Evolutionary conservation across 2,797 vertebrate genomes (phyloP), one percentile per base, ranked within the genome.

Genomic region (Gambelia wislizenii): DNA sequence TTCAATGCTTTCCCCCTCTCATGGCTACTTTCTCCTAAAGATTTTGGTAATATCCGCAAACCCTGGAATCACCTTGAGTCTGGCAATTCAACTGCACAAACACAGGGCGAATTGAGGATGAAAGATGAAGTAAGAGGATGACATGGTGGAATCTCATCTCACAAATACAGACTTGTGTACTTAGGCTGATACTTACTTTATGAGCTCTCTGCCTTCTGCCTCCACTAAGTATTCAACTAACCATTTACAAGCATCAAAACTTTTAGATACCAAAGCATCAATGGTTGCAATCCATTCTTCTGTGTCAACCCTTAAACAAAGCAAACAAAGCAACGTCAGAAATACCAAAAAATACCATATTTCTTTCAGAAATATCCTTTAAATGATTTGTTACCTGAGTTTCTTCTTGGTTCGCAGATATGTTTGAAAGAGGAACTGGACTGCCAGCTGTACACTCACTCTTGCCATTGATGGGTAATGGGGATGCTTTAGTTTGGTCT

Each of bases 381-480:
- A 76, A 89, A 86, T 3, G 36, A 85, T 52, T 36, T 10, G 89
- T 87, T 93, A 99, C 99, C 99, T 97, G 95, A 99, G 99, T 95
- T 99, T 99, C 97, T 99, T 99, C 97, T 99, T 99, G 95, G 99
- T 99, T 95, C 98, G 98, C 90, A 99, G 97, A 94, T 99, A 99
- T 36, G 99, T 99, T 96, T 99, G 99, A 95, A 99, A 98, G 92
- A 99, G 98, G 94, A 99, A 99, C 0, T 99, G 98, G 91, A 99
- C 97, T 59, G 99, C 98, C 93, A 99, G 97, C 96, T 99, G 98
- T 91, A 99, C 96, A 95, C 99, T 99, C 91, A 98, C 98, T 96
- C 98, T 99, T 89, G 99, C 98, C 99, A 99, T 99, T 36, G 98
- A 97, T 52, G 99, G 98, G 91, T 99, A 99, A 94, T 97, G 97